Percentiles rank a stretch among this genome's conserved stretches.
These are phyloP conservation scores for Leptatherina wallacei DNA, from an alignment of 2,797 vertebrate species.

Conservation along the genomic window DNA sequence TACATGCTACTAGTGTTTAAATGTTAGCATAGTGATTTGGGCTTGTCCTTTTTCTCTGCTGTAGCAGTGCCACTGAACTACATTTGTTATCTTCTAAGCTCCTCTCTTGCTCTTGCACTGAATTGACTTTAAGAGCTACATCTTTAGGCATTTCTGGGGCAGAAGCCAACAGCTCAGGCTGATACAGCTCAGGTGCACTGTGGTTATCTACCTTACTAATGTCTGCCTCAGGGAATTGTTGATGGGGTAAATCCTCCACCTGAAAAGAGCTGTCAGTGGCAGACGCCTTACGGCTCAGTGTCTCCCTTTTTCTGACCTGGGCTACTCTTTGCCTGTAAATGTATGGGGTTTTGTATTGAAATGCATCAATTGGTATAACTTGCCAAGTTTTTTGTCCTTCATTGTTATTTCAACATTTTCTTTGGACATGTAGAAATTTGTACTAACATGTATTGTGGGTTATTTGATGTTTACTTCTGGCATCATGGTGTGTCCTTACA, in stretches of 20 bases:
- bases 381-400: too few species aligned
- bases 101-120: background rate
- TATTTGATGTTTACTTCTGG: too few species aligned
- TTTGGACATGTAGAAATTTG: too few species aligned
- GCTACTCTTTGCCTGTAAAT: background rate
- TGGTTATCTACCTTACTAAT: background rate
- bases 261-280: background rate
- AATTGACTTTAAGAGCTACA: background rate
- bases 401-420: too few species aligned
- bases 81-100: background rate
- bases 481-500: too few species aligned
- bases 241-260: background rate
- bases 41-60: background rate
- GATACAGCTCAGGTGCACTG: conserved; percentile 1
- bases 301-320: background rate
- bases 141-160: background rate
- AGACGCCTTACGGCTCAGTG: background rate
- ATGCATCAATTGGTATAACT: too few species aligned
- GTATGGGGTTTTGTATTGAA: background rate
- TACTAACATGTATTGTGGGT: too few species aligned
- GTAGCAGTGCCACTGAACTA: background rate
- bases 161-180: background rate
- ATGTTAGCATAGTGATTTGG: background rate
- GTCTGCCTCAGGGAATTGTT: background rate
- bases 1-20: background rate